These are phyloP conservation scores for Tetramorium parvispinum DNA, from an alignment of 1,140 invertebrate genomes.

Conservation along the genomic window DNA sequence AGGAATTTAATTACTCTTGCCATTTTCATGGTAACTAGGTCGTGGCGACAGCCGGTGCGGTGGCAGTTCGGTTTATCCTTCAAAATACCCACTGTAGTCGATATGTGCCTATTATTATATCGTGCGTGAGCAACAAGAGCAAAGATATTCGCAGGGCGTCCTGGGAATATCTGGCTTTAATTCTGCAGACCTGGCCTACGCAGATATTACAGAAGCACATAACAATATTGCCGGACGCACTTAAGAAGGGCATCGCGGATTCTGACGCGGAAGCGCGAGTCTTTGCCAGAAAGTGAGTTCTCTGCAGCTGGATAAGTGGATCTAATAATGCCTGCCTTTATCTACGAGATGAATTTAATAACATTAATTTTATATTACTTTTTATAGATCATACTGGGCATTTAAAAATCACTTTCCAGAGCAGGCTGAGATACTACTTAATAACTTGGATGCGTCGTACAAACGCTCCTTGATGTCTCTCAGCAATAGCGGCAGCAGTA, in stretches of 20 bases:
- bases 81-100: constrained; percentile 94
- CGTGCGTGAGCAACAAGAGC: constrained; percentile 94
- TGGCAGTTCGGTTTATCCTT: constrained; percentile 96
- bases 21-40: constrained; percentile 86
- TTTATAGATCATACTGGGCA: constrained; percentile 93
- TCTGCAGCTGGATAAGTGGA: background rate
- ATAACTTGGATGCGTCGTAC: constrained; percentile 93
- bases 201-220: constrained; percentile 94
- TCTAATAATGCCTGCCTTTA: background rate
- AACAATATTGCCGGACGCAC: constrained; percentile 91
- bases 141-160: constrained; percentile 94
- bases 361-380: constrained; percentile 21
- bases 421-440: constrained; percentile 94
- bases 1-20: constrained; percentile 11
- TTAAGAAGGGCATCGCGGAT: constrained; percentile 96
- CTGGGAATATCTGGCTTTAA: constrained; percentile 94
- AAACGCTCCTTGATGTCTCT: constrained; percentile 91
- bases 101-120: constrained; percentile 94
- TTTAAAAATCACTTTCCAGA: constrained; percentile 97
- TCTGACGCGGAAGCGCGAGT: constrained; percentile 95
- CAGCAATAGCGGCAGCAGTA: constrained; percentile 86
- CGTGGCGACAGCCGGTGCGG: constrained; percentile 95
- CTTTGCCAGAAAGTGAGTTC: constrained; percentile 89
- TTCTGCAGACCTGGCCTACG: constrained; percentile 94
- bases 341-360: background rate